Base-by-base conservation (phyloP, 2,113 vertebrate species). In the Columba livia region DNA sequence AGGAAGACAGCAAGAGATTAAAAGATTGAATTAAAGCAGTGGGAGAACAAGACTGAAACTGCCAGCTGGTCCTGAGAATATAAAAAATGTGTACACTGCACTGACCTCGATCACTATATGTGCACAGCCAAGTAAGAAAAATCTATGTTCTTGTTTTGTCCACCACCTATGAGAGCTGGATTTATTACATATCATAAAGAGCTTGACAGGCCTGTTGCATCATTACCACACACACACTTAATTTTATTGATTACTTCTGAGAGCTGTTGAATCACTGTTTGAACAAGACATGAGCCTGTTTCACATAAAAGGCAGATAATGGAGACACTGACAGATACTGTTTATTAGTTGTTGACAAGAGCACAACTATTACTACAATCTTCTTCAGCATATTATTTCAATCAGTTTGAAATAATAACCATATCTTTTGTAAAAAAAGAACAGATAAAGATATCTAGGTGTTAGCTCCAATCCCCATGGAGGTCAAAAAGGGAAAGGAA, bases 171-270 rank as follows among this genome's bases (percentile, higher is more conserved):
- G 31, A 84, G 23, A 84, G 57, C 0, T 67, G 61, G 57, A 93
- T 95, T 93, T 90, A 93, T 86, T 78, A 53, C 34, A 29, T 38
- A n/a, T 20, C 66, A 57, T 71, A 73, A 92, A 77, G 67, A 80
- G 16, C 31, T 79, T 90, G 81, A 88, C 54, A 92, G 23, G 60
- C 28, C 51, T 60, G 53, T 57, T 94, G 57, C 50, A 72, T 61
- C 72, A 80, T 83, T 92, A 90, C 56, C 31, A 90, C 9, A 1
- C 13, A 62, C 10, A 16, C 32, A n/a, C 42, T 91, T 88, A 92
- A 86, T 89, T 93, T 90, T 87, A 96, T n/a, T 73, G 72, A 83
- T 79, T 90, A 71, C 53, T 90, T 88, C 61, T 5, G 5, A 86
- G 56, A 92, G 72, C 42, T 88, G 29, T 56, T 89, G 72, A 93